Percentiles rank a stretch among this genome's conserved stretches.
phyloP scores from a whole-genome alignment of 2,113 vertebrate species.

The Megaceryle torquata region DNA sequence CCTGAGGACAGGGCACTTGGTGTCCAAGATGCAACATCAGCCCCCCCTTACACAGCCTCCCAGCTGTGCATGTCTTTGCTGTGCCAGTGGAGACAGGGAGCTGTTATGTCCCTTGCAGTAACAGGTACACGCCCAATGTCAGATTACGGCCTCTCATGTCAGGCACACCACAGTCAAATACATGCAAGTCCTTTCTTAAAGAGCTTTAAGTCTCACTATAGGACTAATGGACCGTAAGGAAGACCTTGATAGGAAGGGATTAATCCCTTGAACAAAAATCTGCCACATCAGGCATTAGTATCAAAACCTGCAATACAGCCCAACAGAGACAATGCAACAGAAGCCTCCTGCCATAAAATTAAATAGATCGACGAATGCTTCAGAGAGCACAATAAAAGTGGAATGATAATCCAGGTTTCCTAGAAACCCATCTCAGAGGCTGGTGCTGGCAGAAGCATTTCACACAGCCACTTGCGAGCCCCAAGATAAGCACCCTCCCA shows the following conservation, averaged over 20 bases:
- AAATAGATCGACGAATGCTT: not conserved
- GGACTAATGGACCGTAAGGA: not conserved
- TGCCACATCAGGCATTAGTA: not conserved
- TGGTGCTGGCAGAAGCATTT: rapidly evolving
- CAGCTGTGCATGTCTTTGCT: not conserved
- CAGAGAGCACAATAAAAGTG: rapidly evolving
- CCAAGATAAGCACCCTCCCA: rapidly evolving
- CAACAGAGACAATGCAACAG: not conserved
- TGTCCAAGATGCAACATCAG: not conserved
- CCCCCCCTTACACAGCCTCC: rapidly evolving
- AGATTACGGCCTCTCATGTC: not conserved
- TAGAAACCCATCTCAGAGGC: not conserved
- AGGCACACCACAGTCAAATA: rapidly evolving
- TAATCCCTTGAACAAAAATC: not conserved
- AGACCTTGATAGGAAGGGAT: not conserved
- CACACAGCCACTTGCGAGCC: not conserved
- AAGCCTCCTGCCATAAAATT: not conserved
- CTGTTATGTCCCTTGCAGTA: not conserved
- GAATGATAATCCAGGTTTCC: not conserved
- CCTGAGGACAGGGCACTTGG: not conserved
- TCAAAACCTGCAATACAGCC: not conserved
- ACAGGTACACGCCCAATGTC: rapidly evolving
- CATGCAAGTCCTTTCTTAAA: not conserved
- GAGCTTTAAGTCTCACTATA: not conserved
- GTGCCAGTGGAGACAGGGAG: not conserved